Base-by-base conservation (phyloP, 1,140 invertebrate species). In the Drosophila tsacasi region DNA sequence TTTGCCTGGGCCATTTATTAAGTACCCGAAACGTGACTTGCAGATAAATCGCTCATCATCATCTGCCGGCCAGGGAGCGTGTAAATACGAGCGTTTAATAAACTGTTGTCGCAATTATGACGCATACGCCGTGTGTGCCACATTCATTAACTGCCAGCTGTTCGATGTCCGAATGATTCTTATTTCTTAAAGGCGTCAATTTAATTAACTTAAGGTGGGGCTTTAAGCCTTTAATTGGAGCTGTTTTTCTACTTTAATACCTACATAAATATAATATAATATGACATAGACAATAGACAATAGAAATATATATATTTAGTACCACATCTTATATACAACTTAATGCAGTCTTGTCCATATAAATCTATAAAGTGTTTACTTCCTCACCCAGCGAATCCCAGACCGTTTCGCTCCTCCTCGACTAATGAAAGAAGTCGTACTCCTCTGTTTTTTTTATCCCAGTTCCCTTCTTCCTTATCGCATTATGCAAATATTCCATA, bases 71-170 rank as follows among this genome's bases (percentile, higher is more conserved):
- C 57, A 47, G 25, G 57, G 37, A 52, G 65, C 57, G 64, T 78
- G 75, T 78, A 78, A 78, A 78, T 77, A 81, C 80, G 66, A 61
- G 46, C 79, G 46, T 82, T 82, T 78, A 82, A 82, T 82, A 82
- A 73, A 74, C 61, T 81, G 72, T 35, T 74, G 40, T 42, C 58
- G 60, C 52, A 79, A 79, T 79, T 74, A 79, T 81, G 81, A 65
- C 64, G 49, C 78, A 81, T 81, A 81, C 72, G 61, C 65, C 58
- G 58, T 63, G 62, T 72, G 59, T 49, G 44, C 37, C 42, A 44
- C 64, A 78, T 78, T 78, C 74, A 78, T 78, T 78, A 78, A 78
- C 49, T 81, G 59, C 40, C 78, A 77, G 46, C 62, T 67, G 54
- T 35, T 68, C 64, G 25, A 12, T 47, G 71, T 73, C 42, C 68